phyloP scores from a whole-genome alignment of 1,140 invertebrate species.

The Cyclargus thomasi region DNA sequence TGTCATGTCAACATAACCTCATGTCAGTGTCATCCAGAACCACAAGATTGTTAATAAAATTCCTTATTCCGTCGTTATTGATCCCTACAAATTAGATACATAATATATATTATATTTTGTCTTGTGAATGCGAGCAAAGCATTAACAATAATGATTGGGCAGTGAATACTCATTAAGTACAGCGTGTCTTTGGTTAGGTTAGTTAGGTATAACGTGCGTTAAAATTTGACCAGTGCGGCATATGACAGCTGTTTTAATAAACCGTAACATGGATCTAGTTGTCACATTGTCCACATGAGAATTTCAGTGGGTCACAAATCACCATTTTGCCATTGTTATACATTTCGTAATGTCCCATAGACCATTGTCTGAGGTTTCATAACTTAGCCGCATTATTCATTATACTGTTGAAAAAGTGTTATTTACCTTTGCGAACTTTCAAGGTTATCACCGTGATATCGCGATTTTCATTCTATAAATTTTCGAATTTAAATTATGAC shows the following conservation, averaged over 20 bases:
- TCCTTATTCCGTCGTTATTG: too few relatives aligned
- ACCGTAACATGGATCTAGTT: background rate
- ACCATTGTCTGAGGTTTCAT: slow-evolving; percentile 32
- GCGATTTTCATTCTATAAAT: background rate
- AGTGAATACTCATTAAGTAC: too few relatives aligned
- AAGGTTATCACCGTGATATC: background rate
- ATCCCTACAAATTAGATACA: too few relatives aligned
- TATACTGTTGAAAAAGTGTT: slow-evolving; percentile 22
- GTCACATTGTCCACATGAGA: slow-evolving; percentile 33
- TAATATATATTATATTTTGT: too few relatives aligned
- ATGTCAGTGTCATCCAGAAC: too few relatives aligned
- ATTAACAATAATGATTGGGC: too few relatives aligned
- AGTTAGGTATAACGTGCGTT: too few relatives aligned
- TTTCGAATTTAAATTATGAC: too few relatives aligned
- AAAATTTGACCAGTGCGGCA: background rate
- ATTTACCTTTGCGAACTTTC: background rate
- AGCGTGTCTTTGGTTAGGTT: too few relatives aligned
- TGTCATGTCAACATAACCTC: too few relatives aligned
- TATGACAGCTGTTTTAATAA: slow-evolving; percentile 3
- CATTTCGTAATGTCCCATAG: slow-evolving; percentile 36
- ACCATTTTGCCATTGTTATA: slow-evolving; percentile 31
- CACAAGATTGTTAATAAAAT: too few relatives aligned
- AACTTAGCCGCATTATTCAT: slow-evolving; percentile 32
- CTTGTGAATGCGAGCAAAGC: too few relatives aligned
- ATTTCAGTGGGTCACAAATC: slow-evolving; percentile 28